Conservation (phyloP, 2,888 invertebrate species). For the Philaethria dido region DNA sequence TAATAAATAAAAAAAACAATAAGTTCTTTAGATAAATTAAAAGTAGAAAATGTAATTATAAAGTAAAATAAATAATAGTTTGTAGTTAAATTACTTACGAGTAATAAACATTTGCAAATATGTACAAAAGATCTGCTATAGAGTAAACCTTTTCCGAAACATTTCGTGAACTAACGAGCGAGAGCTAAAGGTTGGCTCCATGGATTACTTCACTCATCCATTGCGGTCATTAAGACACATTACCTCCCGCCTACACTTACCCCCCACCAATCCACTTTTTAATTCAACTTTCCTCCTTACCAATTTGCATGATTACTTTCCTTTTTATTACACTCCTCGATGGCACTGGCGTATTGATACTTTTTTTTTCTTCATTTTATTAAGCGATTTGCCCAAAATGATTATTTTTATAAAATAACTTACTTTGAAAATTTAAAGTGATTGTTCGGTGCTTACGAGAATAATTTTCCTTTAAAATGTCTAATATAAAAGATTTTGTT, state of each 20-base stretch:
- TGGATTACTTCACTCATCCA: slow-evolving; percentile 78
- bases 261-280: slow-evolving; percentile 70
- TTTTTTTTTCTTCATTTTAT: slow-evolving; percentile 27
- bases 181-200: slow-evolving; percentile 64
- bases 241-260: slow-evolving; percentile 56
- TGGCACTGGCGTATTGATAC: slow-evolving; percentile 46
- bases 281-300: slow-evolving; percentile 80
- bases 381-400: background rate
- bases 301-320: slow-evolving; percentile 85
- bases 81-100: background rate
- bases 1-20: too few species aligned
- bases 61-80: background rate
- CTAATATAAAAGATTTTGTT: too few species aligned
- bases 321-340: slow-evolving; percentile 77
- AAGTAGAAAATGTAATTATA: background rate
- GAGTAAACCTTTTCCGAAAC: slow-evolving; percentile 38
- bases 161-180: slow-evolving; percentile 54
- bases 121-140: slow-evolving; percentile 13
- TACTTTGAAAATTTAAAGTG: background rate
- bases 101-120: background rate
- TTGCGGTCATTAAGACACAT: slow-evolving; percentile 84
- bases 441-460: background rate
- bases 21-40: background rate
- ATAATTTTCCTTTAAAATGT: too few species aligned
- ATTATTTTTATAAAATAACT: background rate